phyloP scores from a whole-genome alignment of 2,797 vertebrate species.

The Brotula barbata region DNA sequence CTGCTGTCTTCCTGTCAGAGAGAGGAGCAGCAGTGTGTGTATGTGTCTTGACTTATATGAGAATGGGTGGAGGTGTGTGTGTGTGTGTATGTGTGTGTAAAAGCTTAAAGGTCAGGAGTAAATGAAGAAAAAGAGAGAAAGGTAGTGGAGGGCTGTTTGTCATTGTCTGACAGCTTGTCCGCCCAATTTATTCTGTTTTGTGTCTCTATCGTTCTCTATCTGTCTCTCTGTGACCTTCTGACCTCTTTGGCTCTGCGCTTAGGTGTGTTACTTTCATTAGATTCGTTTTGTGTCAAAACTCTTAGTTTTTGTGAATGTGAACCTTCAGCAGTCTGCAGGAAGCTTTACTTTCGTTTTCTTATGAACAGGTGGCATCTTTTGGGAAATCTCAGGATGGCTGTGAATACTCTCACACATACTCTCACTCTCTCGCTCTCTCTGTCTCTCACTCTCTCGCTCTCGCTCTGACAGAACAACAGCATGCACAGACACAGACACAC shows the following conservation, averaged over 20 bases:
- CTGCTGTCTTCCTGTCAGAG: slow-evolving; percentile 30
- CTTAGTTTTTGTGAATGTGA: slow-evolving; percentile 2
- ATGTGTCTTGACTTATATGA: neutral
- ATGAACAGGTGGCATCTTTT: slow-evolving; percentile 65
- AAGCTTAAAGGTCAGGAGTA: neutral
- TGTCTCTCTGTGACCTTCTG: slow-evolving; percentile 7
- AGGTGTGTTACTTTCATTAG: slow-evolving; percentile 3
- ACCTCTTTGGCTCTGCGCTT: neutral
- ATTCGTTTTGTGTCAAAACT: slow-evolving; percentile 7
- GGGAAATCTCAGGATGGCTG: slow-evolving; percentile 52
- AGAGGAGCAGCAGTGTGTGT: neutral
- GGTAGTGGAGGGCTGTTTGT: slow-evolving; percentile 4
- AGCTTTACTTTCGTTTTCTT: slow-evolving; percentile 52
- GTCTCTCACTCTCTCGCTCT: too few species aligned
- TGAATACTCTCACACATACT: slow-evolving; percentile 12
- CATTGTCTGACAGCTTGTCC: slow-evolving; percentile 25
- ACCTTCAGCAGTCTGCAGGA: slow-evolving; percentile 31
- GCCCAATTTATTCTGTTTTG: slow-evolving; percentile 5
- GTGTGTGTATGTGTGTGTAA: neutral
- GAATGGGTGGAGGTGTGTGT: neutral
- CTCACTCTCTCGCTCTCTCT: too few species aligned
- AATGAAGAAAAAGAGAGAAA: neutral
- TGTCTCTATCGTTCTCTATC: slow-evolving; percentile 1
- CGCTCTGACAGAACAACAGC: too few species aligned
- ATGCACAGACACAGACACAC: neutral